Evolutionary conservation across 2,888 invertebrate species (phyloP), one percentile per base, ranked within the genome.

Genomic region (Calameuta pallipes): DNA sequence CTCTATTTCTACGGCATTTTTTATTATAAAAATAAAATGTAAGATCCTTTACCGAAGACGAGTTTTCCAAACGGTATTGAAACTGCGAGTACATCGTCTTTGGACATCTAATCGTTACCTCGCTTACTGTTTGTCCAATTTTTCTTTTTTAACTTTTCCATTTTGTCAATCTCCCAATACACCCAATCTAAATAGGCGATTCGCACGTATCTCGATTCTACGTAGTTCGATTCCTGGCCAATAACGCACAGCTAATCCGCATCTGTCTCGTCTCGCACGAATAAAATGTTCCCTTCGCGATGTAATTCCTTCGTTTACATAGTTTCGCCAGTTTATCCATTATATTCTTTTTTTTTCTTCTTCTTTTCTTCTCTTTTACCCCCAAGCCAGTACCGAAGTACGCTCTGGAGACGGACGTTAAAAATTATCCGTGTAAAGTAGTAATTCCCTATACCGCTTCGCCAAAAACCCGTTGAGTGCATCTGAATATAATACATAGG

Each of bases 401-500:
- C 76, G 68, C 35, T 75, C 37, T 69, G 75, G 77, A 41, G 73
- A 80, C 76, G 77, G 41, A 41, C 41, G 41, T 15, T 6, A 41
- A 41, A 15, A 41, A 41, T 15, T 41, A 41, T 41, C 41, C 70
- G 70, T 34, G 70, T 74, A 33, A 33, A 74, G 78, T 75, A 33
- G 69, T 76, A 78, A 56, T n/a, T 31, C 75, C 75, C 41, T 31
- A 33, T 41, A 83, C 83, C 85, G 86, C 84, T 82, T 81, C 86
- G 86, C 86, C 82, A 83, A 82, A 86, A 86, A 86, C 86, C 85
- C 88, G 88, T 85, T 89, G 89, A 89, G 90, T 88, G 88, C 88
- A 88, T 89, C 81, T 86, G 87, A 87, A 89, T 89, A 89, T 89
- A 89, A 90, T 90, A 91, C 89, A 89, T 91, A 91, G 90, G 90